Base-by-base conservation (phyloP, 2,888 invertebrate genomes). In the Dasypolia templi region DNA sequence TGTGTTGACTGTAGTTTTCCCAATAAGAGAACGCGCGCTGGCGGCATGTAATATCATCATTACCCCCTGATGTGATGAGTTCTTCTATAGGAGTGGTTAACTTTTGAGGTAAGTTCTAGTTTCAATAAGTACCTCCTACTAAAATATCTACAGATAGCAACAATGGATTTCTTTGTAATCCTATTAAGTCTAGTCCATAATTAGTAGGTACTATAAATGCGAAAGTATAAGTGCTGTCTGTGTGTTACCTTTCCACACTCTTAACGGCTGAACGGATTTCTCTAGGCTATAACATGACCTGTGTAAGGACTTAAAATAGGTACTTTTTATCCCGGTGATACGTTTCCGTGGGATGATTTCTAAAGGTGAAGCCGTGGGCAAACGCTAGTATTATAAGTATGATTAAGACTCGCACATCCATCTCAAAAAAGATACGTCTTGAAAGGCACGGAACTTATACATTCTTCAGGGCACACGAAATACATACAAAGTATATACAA, bases 401-500 rank as follows among this genome's bases (percentile, higher is more conserved):
- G 29, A 14, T 55, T 39, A 49, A 55, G 26, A 35, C 51, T 9
- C 3, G 35, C 12, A 22, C 2, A n/a, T 59, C 39, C 53, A 59
- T 46, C 62, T 22, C 44, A 19, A 59, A 56, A n/a, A 55, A 71
- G 49, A 82, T 51, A 72, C 12, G 32, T 72, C 72, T 66, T 62
- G 58, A 71, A 74, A 62, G 61, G 59, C 17, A 66, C 46, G 12
- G 22, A 72, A 65, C 72, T 62, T 74, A 63, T 59, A 81, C 65
- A 77, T 79, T 64, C 53, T 72, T 59, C 44, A 56, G 66, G 77
- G 69, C 58, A 65, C 72, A 65, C 70, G 17, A 65, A 55, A 49
- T 62, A 80, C 69, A 77, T 64, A 78, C 49, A 51, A 66, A 62
- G 79, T 90, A 89, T 90, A 87, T 91, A 88, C 85, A 65, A 77